phyloP scores from a whole-genome alignment of 2,113 vertebrate species.

The Camelus dromedarius region DNA sequence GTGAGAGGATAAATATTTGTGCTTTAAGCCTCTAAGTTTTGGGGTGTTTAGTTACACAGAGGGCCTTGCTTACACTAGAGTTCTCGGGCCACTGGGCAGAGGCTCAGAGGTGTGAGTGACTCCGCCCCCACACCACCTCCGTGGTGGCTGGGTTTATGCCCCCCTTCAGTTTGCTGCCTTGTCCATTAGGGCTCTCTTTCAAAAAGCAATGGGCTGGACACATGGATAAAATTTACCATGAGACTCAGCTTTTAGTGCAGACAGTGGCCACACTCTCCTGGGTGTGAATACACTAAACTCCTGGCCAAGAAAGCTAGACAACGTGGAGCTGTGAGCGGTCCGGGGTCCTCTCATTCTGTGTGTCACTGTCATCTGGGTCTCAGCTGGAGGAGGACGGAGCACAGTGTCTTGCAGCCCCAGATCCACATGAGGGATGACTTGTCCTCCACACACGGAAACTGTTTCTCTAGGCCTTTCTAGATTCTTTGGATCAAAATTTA shows the following conservation, averaged over 20 bases:
- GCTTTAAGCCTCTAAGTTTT: background rate
- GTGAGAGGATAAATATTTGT: background rate
- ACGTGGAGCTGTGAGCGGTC: background rate
- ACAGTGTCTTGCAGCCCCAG: background rate
- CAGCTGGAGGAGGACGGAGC: fast-evolving
- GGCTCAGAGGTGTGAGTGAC: background rate
- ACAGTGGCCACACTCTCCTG: background rate
- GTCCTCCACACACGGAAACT: background rate
- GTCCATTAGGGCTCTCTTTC: background rate
- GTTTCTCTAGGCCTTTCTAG: background rate
- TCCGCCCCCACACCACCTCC: too few relatives aligned
- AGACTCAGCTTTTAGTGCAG: background rate
- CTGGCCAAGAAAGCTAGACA: background rate
- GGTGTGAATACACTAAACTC: background rate
- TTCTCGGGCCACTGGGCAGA: background rate
- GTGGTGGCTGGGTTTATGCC: background rate
- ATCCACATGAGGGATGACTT: background rate
- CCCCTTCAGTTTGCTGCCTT: background rate
- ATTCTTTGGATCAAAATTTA: background rate
- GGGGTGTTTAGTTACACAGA: background rate
- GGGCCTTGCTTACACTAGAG: too few relatives aligned
- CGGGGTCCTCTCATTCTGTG: too few relatives aligned
- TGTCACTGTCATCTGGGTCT: background rate
- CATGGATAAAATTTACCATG: too few relatives aligned
- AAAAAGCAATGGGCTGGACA: background rate